Conservation (phyloP, 1,140 invertebrate genomes). For the Vanessa tameamea region DNA sequence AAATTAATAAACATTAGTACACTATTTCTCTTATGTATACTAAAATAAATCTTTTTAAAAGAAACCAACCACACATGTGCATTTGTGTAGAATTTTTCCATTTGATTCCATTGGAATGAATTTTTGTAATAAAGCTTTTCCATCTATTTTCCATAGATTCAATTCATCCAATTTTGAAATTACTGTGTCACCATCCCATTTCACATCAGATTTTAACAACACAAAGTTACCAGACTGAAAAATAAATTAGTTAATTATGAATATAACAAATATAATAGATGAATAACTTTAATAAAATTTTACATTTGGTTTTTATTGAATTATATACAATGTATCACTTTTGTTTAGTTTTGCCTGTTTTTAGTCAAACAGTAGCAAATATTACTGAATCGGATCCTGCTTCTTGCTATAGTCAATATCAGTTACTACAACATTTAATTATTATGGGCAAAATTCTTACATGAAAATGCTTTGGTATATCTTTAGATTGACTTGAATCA, state of each 20-base stretch:
- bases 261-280: not conserved
- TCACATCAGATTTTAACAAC: conserved; percentile 84
- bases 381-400: too few species aligned
- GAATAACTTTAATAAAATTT: not conserved
- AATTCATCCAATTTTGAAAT: conserved; percentile 80
- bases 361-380: too few species aligned
- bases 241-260: conserved; percentile 9
- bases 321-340: too few species aligned
- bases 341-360: too few species aligned
- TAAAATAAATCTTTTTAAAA: not conserved
- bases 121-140: conserved; percentile 89
- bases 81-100: conserved; percentile 86
- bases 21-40: not conserved
- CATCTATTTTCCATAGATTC: conserved; percentile 90
- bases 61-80: conserved; percentile 86
- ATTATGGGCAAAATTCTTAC: conserved; percentile 46
- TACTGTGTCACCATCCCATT: conserved; percentile 80
- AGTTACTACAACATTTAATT: too few species aligned
- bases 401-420: too few species aligned
- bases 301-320: too few species aligned
- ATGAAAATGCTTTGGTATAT: conserved; percentile 81
- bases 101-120: conserved; percentile 87
- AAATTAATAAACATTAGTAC: conserved; percentile 15
- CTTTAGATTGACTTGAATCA: conserved; percentile 79
- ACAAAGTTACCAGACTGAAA: conserved; percentile 86